Percentiles rank a stretch among this genome's conserved stretches.
Conservation (phyloP, 2,888 invertebrate genomes). For the Caenorhabditis sp. region DNA sequence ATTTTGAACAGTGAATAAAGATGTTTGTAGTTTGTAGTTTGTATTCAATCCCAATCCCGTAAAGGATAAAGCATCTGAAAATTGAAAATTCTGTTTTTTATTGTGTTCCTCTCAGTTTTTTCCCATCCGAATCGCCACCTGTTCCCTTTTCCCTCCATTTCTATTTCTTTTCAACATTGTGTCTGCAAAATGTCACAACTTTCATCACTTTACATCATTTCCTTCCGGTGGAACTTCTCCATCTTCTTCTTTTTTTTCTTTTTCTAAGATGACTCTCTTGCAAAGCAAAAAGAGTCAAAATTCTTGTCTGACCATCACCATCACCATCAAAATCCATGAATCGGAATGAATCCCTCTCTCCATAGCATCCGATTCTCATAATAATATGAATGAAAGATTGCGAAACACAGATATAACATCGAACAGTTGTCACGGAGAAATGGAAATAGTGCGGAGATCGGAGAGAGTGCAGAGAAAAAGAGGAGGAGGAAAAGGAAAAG, state of each 20-base stretch:
- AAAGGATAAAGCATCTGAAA: too few species aligned
- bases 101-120: not conserved
- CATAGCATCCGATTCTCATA: not conserved
- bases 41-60: too few species aligned
- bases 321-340: too few species aligned
- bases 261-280: not conserved
- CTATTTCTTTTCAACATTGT: not conserved
- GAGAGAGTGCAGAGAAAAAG: conserved; percentile 11
- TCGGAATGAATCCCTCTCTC: not conserved
- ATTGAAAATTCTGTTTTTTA: conserved; percentile 12
- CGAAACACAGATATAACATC: conserved; percentile 8
- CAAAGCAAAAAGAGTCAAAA: not conserved
- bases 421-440: not conserved
- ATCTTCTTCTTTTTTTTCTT: not conserved
- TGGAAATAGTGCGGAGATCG: not conserved
- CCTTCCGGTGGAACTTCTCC: not conserved
- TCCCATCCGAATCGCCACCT: not conserved
- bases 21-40: not conserved
- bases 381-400: conserved; percentile 7
- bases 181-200: too few species aligned
- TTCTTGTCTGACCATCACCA: not conserved
- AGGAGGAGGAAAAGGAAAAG: conserved; percentile 8
- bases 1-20: not conserved
- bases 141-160: not conserved
- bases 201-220: not conserved